Evolutionary conservation across 1,140 invertebrate species (phyloP), one percentile per base, ranked within the genome.

Genomic region (Camponotus floridanus): DNA sequence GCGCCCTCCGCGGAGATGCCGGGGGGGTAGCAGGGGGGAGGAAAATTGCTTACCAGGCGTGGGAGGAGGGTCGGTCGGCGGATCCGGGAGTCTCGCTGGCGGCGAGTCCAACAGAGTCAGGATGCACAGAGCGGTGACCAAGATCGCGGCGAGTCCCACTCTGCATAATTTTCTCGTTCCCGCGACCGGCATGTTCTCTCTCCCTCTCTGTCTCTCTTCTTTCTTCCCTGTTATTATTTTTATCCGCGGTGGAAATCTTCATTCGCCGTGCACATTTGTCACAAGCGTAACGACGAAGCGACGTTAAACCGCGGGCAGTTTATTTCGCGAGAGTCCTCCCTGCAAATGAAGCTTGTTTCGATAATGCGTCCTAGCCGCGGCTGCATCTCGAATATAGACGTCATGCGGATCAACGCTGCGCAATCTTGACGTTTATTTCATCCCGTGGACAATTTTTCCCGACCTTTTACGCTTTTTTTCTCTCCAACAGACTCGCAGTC

Each of bases 161-260:
- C 94, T 94, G 92, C 92, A 94, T 91, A 94, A 93, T 90, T 91
- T 93, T 81, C 91, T 94, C 87, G 92, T 93, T 73, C 92, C 92
- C 62, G 89, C 91, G 78, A 93, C 91, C 89, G 92, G 88, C 93
- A 94, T 94, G 71, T 87, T 92, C 84, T 83, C 79, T 21, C 62
- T 76, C 51, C 3, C 48, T 70, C 15, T 67, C 31, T n/a, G 7
- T 36, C 2, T 39, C 57, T 39, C 68, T 6, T 33, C 39, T 8
- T 45, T n/a, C 74, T 33, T 45, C 36, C 39, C n/a, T 67, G 45
- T 61, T 83, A 68, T 57, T 70, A 39, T 61, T 21, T 33, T 45
- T 55, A 42, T 55, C 55, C 65, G n/a, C 21, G 7, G 67, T 36
- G 51, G n/a, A 59, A 73, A 45, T 48, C 62, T 31, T 83, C 68